phyloP scores from a whole-genome alignment of 1,140 invertebrate species.

The Glossosoma conforme region DNA sequence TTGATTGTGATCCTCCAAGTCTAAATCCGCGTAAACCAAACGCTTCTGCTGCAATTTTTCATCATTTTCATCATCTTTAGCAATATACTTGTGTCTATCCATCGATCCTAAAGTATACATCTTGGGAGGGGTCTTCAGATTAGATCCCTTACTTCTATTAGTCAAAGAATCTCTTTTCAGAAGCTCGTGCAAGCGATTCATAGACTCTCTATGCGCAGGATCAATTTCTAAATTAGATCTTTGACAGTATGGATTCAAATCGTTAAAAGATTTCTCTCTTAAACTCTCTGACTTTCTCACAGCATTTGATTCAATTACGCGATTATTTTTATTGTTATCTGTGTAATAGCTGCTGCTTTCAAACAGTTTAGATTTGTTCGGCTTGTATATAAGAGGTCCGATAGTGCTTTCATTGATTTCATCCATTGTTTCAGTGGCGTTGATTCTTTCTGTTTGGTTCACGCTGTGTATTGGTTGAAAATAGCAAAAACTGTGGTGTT shows the following conservation, averaged over 20 bases:
- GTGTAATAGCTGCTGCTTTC: slow-evolving; percentile 38
- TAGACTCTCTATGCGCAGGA: slow-evolving; percentile 46
- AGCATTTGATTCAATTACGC: slow-evolving; percentile 31
- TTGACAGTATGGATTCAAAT: too few relatives aligned
- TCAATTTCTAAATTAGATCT: slow-evolving; percentile 39
- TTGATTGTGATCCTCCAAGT: slow-evolving; percentile 49
- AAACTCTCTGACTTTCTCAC: slow-evolving; percentile 44
- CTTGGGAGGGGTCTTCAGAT: slow-evolving; percentile 34
- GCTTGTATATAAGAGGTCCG: slow-evolving; percentile 43
- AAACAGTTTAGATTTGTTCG: slow-evolving; percentile 23
- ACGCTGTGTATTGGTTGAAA: slow-evolving; percentile 50
- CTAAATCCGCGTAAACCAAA: slow-evolving; percentile 50
- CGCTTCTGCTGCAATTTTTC: slow-evolving; percentile 38
- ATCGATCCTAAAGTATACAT: slow-evolving; percentile 28
- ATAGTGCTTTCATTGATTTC: slow-evolving; percentile 34
- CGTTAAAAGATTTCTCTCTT: slow-evolving; percentile 44
- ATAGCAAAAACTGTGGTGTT: slow-evolving; percentile 63
- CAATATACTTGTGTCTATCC: slow-evolving; percentile 33
- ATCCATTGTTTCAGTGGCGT: slow-evolving; percentile 36
- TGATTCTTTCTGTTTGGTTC: slow-evolving; percentile 37
- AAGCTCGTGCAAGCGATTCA: slow-evolving; percentile 47
- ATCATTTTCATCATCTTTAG: slow-evolving; percentile 11
- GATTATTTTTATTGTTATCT: slow-evolving; percentile 42
- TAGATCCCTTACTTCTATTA: slow-evolving; percentile 41
- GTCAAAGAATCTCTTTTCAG: slow-evolving; percentile 47